phyloP scores from a whole-genome alignment of 1,140 invertebrate genomes.

The Drosophila sturtevanti region DNA sequence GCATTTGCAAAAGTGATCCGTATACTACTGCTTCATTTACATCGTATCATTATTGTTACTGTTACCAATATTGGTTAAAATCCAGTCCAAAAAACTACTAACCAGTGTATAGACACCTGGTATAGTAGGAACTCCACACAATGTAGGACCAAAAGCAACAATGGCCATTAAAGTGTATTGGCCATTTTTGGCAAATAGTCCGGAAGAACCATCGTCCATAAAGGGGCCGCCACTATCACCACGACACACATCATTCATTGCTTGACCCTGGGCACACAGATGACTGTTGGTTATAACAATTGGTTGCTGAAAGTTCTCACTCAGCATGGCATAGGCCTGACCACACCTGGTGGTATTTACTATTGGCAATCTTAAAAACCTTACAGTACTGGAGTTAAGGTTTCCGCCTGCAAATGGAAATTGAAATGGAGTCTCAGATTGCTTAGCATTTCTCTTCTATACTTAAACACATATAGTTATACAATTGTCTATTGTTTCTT shows the following conservation, averaged over 20 bases:
- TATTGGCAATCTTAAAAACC: slow-evolving; percentile 83
- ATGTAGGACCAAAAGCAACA: slow-evolving; percentile 87
- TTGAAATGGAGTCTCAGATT: neutral
- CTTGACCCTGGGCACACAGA: slow-evolving; percentile 83
- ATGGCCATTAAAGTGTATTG: slow-evolving; percentile 85
- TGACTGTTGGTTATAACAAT: slow-evolving; percentile 82
- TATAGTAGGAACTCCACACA: slow-evolving; percentile 83
- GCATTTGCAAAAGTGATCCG: slow-evolving; percentile 54
- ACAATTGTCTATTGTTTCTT: slow-evolving; percentile 4
- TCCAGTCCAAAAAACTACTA: slow-evolving; percentile 84
- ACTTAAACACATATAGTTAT: neutral
- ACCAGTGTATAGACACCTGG: slow-evolving; percentile 86
- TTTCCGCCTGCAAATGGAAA: slow-evolving; percentile 54
- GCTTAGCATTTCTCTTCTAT: slow-evolving; percentile 8
- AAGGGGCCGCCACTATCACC: slow-evolving; percentile 88
- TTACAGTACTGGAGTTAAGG: slow-evolving; percentile 34
- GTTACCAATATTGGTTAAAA: slow-evolving; percentile 61
- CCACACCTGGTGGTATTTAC: slow-evolving; percentile 79
- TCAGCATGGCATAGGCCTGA: slow-evolving; percentile 75
- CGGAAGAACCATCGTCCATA: slow-evolving; percentile 83
- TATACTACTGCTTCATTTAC: neutral
- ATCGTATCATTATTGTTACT: slow-evolving; percentile 5
- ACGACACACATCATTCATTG: slow-evolving; percentile 82
- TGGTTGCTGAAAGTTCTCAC: slow-evolving; percentile 80
- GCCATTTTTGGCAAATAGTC: slow-evolving; percentile 62